phyloP scores from a whole-genome alignment of 2,113 vertebrate genomes.

The Seriola aureovittata region DNA sequence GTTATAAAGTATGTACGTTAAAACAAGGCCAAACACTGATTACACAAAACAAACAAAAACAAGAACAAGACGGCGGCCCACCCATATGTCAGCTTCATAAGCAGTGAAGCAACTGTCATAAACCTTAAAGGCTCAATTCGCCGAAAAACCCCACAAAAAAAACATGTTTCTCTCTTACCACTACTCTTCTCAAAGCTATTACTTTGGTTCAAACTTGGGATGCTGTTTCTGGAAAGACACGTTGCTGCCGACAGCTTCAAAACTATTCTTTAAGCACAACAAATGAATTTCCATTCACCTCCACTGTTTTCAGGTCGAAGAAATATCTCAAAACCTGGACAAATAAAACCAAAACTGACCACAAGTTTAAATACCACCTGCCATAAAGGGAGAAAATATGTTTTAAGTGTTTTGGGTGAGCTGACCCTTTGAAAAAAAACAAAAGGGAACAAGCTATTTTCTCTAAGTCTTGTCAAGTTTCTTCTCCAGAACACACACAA shows the following conservation, averaged over 20 bases:
- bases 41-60: not conserved
- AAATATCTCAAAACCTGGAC: not conserved
- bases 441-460: not conserved
- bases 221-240: not conserved
- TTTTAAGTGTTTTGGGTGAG: not conserved
- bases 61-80: not conserved
- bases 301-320: not conserved
- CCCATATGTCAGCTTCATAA: not conserved
- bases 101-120: not conserved
- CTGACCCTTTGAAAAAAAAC: not conserved
- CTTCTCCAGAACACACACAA: not conserved
- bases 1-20: not conserved
- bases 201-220: not conserved
- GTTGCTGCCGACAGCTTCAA: not conserved
- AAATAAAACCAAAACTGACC: not conserved
- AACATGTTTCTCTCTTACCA: not conserved
- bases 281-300: not conserved
- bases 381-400: not conserved
- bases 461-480: not conserved
- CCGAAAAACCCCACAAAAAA: not conserved
- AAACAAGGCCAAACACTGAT: not conserved
- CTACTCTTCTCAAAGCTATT: not conserved
- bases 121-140: not conserved
- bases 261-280: not conserved
- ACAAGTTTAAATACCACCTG: not conserved